These are phyloP conservation scores for Phylloscopus trochiloides DNA, from an alignment of 2,113 vertebrate genomes.

Conservation along the genomic window DNA sequence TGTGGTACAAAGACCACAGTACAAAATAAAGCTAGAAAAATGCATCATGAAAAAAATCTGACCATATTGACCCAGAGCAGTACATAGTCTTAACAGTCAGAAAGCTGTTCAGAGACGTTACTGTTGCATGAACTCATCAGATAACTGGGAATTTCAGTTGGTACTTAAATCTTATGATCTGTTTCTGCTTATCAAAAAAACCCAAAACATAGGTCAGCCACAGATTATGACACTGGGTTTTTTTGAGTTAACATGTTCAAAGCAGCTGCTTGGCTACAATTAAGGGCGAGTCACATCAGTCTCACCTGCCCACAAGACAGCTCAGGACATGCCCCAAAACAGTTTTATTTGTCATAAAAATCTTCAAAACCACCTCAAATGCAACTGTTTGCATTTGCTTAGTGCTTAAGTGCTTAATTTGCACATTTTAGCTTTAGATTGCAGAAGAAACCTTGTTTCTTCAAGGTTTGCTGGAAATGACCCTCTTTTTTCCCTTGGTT, in stretches of 20 bases:
- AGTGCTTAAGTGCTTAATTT: no score
- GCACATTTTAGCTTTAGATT: background rate
- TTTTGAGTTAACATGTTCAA: background rate
- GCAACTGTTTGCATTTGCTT: background rate
- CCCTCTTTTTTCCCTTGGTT: fast-evolving
- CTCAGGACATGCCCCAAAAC: background rate
- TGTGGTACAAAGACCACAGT: background rate
- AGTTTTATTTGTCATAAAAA: background rate
- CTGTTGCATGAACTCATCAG: background rate
- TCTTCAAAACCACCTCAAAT: background rate
- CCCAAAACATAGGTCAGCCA: background rate
- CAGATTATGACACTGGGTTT: background rate
- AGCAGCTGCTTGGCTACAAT: background rate
- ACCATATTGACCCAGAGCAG: background rate
- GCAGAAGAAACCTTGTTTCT: background rate
- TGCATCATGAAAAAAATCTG: background rate
- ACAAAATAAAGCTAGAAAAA: background rate
- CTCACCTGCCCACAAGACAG: background rate
- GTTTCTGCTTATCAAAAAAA: background rate
- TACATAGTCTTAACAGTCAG: background rate
- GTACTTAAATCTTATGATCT: background rate
- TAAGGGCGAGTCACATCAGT: background rate
- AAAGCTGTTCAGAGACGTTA: background rate
- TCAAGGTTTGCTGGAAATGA: background rate
- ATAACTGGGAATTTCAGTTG: background rate